Conservation (phyloP, 1,140 invertebrate species). For the Drosophila teissieri region DNA sequence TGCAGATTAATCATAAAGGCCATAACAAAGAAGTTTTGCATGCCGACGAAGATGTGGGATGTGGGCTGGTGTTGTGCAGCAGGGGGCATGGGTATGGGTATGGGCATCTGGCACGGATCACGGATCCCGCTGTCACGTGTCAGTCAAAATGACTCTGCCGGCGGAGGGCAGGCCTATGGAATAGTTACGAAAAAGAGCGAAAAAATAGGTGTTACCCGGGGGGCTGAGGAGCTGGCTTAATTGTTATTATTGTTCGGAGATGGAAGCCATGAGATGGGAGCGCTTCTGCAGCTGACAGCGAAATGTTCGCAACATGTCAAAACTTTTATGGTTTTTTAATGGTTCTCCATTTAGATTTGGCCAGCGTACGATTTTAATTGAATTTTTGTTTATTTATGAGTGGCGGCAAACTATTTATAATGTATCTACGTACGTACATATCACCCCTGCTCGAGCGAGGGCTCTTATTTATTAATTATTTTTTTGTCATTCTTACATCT, state of each 20-base stretch:
- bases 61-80: conserved; percentile 23
- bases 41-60: conserved; percentile 24
- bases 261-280: conserved; percentile 25
- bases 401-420: conserved; percentile 50
- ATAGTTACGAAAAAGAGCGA: conserved; percentile 45
- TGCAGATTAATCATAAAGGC: conserved; percentile 69
- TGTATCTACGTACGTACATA: conserved; percentile 2
- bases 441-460: not conserved
- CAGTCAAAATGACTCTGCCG: conserved; percentile 53
- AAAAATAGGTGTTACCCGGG: conserved; percentile 65
- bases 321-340: conserved; percentile 67
- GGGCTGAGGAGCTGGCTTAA: conserved; percentile 46
- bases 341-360: conserved; percentile 43
- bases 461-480: not conserved
- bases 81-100: conserved; percentile 3
- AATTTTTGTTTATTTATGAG: conserved; percentile 57
- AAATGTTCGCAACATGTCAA: conserved; percentile 72
- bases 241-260: conserved; percentile 67
- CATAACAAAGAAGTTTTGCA: conserved; percentile 66
- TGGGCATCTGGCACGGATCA: conserved; percentile 19
- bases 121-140: conserved; percentile 58
- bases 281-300: conserved; percentile 64
- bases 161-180: conserved; percentile 51
- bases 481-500: conserved; percentile 27
- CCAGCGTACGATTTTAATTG: conserved; percentile 53